Conservation (phyloP, 2,888 invertebrate species). For the Pseudoips prasinana region DNA sequence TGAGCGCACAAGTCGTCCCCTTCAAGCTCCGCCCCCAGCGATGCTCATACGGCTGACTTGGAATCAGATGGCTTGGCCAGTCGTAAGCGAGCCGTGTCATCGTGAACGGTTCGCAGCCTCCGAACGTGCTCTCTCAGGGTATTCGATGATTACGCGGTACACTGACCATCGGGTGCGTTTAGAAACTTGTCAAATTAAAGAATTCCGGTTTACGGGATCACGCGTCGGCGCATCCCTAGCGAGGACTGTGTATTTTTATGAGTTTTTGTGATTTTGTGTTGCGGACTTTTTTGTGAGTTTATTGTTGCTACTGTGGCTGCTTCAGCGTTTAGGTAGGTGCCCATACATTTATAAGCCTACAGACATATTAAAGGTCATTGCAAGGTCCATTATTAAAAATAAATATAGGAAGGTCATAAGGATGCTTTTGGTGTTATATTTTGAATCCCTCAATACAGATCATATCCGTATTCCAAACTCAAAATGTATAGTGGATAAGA, state of each 20-base stretch:
- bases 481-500: no score
- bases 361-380: no score
- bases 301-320: slow-evolving; percentile 38
- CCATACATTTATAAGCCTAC: slow-evolving; percentile 14
- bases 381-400: no score
- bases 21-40: slow-evolving; percentile 66
- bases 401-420: no score
- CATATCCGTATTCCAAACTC: no score
- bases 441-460: no score
- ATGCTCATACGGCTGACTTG: slow-evolving; percentile 82
- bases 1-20: slow-evolving; percentile 46
- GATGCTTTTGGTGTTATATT: no score
- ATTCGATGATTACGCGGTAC: slow-evolving; percentile 78
- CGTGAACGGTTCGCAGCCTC: slow-evolving; percentile 78
- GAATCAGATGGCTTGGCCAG: slow-evolving; percentile 81
- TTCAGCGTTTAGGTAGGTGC: slow-evolving; percentile 39
- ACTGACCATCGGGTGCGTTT: slow-evolving; percentile 63
- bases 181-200: slow-evolving; percentile 75
- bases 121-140: slow-evolving; percentile 59
- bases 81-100: slow-evolving; percentile 79
- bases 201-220: slow-evolving; percentile 55
- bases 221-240: slow-evolving; percentile 45
- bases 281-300: slow-evolving; percentile 40
- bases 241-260: slow-evolving; percentile 62
- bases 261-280: slow-evolving; percentile 55